Evolutionary conservation across 2,113 vertebrate species (phyloP), one percentile per base, ranked within the genome.

Genomic region (Pteronura brasiliensis): DNA sequence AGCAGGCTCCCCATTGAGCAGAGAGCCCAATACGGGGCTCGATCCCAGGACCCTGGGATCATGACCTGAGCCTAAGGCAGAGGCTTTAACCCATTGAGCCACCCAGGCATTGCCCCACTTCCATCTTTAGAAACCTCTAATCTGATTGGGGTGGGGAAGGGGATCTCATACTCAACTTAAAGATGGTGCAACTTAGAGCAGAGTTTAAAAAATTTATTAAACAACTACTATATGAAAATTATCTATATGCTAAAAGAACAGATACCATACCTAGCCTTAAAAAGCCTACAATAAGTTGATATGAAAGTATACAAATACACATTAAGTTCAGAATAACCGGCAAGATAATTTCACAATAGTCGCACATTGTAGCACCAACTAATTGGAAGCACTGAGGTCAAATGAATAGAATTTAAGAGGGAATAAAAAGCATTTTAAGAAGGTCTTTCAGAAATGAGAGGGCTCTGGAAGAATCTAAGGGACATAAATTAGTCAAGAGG

Each of bases 161-260:
- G 27, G 2, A 61, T 47, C 84, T 15, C 31, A 2, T 20, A 29
- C 12, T 72, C 49, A 87, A 59, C 69, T 77, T 72, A 91, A 88
- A 34, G 42, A 80, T 86, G 44, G 81, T 31, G 81, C 65, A 76
- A 55, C 42, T 74, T 42, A 93, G 44, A 85, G 36, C 1, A 67
- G 14, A 92, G 39, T 76, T 96, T 89, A 44, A 3, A 86, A 97
- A 97, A 88, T 36, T 36, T 88, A 93, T 93, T 90, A 93, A 92
- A 81, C 21, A 87, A 92, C 11, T 49, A 52, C 0, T 69, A 82
- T 80, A 42, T 63, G 39, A 65, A 97, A 93, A 77, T 65, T 44
- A 55, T 61, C 25, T 81, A 77, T 67, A 39, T 42, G 20, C 13
- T 77, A 71, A 86, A 76, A 84, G 34, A 94, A 90, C 15, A 57